phyloP scores from a whole-genome alignment of 2,888 invertebrate species.

The Abscondita cerata region DNA sequence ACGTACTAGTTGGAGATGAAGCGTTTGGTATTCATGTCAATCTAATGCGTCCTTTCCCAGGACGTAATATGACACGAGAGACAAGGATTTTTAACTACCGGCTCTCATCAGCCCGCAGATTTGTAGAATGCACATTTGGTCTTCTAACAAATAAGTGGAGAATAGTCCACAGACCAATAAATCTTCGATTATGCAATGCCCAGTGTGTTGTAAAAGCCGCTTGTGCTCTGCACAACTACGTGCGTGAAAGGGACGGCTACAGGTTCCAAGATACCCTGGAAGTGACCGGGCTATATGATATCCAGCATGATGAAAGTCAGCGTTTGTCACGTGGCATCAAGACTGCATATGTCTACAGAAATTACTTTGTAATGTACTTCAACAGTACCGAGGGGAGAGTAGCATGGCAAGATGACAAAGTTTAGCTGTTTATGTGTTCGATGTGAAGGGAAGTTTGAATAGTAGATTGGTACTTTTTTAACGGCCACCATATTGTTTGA shows the following conservation, averaged over 20 bases:
- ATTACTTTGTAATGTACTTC: background rate
- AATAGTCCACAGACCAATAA: slow-evolving; percentile 12
- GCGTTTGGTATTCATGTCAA: background rate
- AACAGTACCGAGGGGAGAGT: background rate
- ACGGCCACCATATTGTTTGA: too few relatives aligned
- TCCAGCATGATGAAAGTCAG: background rate
- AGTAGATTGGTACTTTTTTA: too few relatives aligned
- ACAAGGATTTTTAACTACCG: slow-evolving; percentile 10
- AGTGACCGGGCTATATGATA: slow-evolving; percentile 6
- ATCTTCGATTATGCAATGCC: slow-evolving; percentile 8
- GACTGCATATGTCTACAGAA: background rate
- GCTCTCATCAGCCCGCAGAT: background rate
- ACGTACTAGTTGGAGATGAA: slow-evolving; percentile 4
- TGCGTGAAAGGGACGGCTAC: slow-evolving; percentile 11
- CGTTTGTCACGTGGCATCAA: background rate
- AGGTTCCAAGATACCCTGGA: slow-evolving; percentile 5
- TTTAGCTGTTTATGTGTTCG: background rate
- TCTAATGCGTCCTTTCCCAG: background rate
- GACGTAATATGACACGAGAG: background rate
- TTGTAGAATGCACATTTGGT: slow-evolving; percentile 10
- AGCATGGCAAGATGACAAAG: background rate
- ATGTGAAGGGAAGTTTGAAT: background rate
- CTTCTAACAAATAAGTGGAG: slow-evolving; percentile 15
- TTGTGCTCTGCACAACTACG: slow-evolving; percentile 19
- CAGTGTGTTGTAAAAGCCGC: background rate